These are phyloP conservation scores for Dendrolimus punctatus DNA, from an alignment of 1,140 invertebrate species.

Conservation along the genomic window DNA sequence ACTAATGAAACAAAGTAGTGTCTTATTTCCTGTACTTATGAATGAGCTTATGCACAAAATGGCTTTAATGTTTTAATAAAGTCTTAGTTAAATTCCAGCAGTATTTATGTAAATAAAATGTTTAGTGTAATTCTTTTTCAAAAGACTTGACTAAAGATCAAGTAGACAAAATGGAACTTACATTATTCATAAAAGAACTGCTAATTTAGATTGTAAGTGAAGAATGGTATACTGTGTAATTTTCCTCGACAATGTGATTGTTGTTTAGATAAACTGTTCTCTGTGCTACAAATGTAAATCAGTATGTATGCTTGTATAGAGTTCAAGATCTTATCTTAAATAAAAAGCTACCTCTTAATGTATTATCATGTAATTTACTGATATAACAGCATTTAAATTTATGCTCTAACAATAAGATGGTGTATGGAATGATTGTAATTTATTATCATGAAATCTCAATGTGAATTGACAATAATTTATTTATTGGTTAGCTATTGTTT, in stretches of 20 bases:
- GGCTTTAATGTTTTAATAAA: conserved; percentile 1
- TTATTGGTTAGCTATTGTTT: conserved; percentile 13
- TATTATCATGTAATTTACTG: not conserved
- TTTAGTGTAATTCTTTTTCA: too few species aligned
- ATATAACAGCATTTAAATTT: not conserved
- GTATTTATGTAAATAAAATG: too few species aligned
- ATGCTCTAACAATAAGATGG: not conserved
- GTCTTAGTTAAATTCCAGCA: not conserved
- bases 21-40: not conserved
- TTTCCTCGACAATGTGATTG: too few species aligned
- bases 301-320: too few species aligned
- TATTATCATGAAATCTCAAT: conserved; percentile 11
- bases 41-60: not conserved
- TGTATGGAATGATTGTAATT: not conserved
- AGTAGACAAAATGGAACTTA: too few species aligned
- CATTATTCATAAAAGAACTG: too few species aligned
- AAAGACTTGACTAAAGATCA: too few species aligned
- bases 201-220: too few species aligned
- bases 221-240: too few species aligned
- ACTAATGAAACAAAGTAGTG: not conserved
- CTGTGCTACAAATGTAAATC: too few species aligned
- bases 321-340: not conserved
- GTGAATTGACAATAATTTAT: conserved; percentile 30
- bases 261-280: too few species aligned
- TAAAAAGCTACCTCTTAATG: not conserved